Base-by-base conservation (phyloP, 1,140 invertebrate genomes). In the Diuraphis noxia region DNA sequence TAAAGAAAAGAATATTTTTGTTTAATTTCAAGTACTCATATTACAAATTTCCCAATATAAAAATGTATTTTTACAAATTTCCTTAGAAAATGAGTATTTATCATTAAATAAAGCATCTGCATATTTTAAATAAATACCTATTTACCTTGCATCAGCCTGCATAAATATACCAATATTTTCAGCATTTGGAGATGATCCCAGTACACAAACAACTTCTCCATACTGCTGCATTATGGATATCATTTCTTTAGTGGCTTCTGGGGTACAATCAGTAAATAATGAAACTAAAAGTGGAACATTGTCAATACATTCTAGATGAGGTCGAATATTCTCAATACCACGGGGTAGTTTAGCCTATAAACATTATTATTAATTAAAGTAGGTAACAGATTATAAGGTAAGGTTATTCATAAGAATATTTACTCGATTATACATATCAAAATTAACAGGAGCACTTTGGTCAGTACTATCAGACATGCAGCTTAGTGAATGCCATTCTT, bases 281-380 rank as follows among this genome's bases (percentile, higher is more conserved):
- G 98, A 99, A 3, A 99, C 98, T 79, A 99, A 95, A 23, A 99
- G 94, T 2, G 99, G 99, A 56, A 99, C 98, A 95, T 99, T 99
- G 94, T 99, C 99, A 92, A 99, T 97, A 92, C 97, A 95, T 94
- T 98, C 97, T 91, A 99, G 96, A 94, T 99, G 99, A 1, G 98
- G 98, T 40, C 98, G 95, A 92, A 99, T 99, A 94, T 99, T 98
- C 93, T 99, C 97, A 92, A 99, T 99, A 49, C 99, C 99, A 88
- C 98, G 95, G 1, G 99, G 99, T 91, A 99, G 94, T 94, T 99
- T 98, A 2, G 98, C 98, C 95, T 97, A 92, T 30, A 94, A 94
- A 88, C 92, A 63, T 92, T 91, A 92, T 89, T n/a, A 72, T 9
- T 21, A 52, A 4, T 91, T 34, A 46, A 88, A 89, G n/a, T 41